phyloP scores from a whole-genome alignment of 2,113 vertebrate genomes.

The Fukomys damarensis region DNA sequence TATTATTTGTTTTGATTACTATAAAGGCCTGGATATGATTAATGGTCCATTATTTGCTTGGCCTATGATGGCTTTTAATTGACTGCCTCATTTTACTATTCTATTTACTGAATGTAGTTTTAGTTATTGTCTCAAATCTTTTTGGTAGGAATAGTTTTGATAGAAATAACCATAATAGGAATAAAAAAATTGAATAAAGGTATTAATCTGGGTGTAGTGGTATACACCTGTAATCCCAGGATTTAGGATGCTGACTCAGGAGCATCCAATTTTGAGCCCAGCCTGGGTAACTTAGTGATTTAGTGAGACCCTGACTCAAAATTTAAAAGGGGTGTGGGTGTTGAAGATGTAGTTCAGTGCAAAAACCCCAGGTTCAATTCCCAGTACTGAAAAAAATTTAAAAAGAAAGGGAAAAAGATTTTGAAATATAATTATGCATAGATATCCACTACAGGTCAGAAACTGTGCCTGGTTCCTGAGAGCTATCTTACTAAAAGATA shows the following conservation, averaged over 20 bases:
- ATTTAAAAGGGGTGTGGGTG: not conserved
- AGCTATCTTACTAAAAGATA: not conserved
- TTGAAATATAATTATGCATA: not conserved
- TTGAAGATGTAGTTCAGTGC: not conserved
- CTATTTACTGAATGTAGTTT: not conserved
- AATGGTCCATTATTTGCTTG: not conserved
- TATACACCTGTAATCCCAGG: not conserved
- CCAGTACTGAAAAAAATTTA: not conserved
- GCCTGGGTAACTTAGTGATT: not conserved
- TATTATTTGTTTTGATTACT: not conserved
- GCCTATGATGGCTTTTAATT: slow-evolving; percentile 6
- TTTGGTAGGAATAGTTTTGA: not conserved
- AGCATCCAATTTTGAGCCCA: not conserved
- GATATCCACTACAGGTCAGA: not conserved
- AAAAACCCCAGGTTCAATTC: not conserved
- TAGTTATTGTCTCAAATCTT: slow-evolving; percentile 12
- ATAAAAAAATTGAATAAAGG: not conserved
- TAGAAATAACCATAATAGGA: not conserved
- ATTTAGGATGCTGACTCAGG: not conserved
- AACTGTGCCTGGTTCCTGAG: not conserved
- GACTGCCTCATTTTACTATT: slow-evolving; percentile 3
- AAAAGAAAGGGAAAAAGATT: not conserved
- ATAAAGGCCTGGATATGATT: slow-evolving; percentile 24
- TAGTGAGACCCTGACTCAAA: not conserved
- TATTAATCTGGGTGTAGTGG: not conserved